Evolutionary conservation across 2,113 vertebrate genomes (phyloP).

Genomic region (Ceyx cyanopectus): DNA sequence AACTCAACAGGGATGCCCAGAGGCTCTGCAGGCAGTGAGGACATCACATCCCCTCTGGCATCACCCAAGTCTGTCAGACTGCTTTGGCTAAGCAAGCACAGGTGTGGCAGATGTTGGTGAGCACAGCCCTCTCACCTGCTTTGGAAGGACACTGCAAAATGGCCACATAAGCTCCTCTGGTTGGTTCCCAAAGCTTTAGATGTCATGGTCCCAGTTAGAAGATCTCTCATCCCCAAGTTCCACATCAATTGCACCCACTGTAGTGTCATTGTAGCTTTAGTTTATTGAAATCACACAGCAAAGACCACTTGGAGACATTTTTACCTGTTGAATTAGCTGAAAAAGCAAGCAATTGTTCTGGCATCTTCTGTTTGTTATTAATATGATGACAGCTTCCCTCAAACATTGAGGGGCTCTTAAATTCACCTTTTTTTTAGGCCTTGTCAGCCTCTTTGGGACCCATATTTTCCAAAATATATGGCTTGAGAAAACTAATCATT

Average conservation of each 20-base stretch:
- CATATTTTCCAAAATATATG: not conserved
- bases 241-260: not conserved
- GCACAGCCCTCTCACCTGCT: not conserved
- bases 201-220: not conserved
- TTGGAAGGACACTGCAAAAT: not conserved
- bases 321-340: not conserved
- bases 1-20: not conserved
- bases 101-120: not conserved
- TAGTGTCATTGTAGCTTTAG: not conserved
- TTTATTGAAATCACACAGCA: conserved; percentile 26
- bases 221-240: not conserved
- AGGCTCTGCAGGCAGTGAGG: not conserved
- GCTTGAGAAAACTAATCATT: not conserved
- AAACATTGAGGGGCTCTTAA: not conserved
- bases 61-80: not conserved
- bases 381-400: not conserved
- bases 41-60: not conserved
- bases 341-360: conserved; percentile 9
- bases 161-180: not conserved
- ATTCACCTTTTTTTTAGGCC: not conserved
- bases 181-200: not conserved
- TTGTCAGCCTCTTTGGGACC: not conserved
- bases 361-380: not conserved
- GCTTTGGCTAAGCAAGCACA: not conserved
- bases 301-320: not conserved